Percentiles rank a stretch among this genome's conserved stretches.
These are phyloP conservation scores for Drosophila kepulauana DNA, from an alignment of 1,140 invertebrate genomes.

Conservation along the genomic window DNA sequence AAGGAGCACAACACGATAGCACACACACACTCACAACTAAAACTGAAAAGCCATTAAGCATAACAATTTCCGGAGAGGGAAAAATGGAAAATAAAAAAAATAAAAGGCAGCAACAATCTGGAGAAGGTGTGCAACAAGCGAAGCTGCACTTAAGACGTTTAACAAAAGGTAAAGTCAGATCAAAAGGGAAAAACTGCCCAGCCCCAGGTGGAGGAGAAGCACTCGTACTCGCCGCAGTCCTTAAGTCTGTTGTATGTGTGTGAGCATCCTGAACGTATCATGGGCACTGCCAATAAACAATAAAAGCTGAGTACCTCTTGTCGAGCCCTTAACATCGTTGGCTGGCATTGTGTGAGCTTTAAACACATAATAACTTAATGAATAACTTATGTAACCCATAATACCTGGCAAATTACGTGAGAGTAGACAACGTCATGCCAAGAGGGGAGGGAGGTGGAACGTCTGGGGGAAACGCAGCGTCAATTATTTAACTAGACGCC, in stretches of 20 bases:
- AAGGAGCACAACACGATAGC: constrained; percentile 1
- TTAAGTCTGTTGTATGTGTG: constrained; percentile 1
- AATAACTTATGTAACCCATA: constrained; percentile 61
- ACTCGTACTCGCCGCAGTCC: not conserved
- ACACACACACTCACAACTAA: constrained; percentile 4
- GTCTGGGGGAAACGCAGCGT: constrained; percentile 17
- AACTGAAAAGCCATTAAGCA: constrained; percentile 66
- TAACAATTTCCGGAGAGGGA: constrained; percentile 68
- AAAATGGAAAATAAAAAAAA: constrained; percentile 42
- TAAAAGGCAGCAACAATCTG: constrained; percentile 27
- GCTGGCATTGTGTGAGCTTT: constrained; percentile 59
- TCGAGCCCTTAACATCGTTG: constrained; percentile 23
- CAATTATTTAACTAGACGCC: constrained; percentile 73
- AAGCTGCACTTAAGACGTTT: constrained; percentile 70
- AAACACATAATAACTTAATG: constrained; percentile 78
- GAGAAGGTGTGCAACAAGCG: constrained; percentile 60
- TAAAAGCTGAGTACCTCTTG: constrained; percentile 57
- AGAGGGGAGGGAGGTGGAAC: not conserved
- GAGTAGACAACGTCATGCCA: not conserved
- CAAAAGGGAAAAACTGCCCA: constrained; percentile 16
- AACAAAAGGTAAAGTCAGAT: constrained; percentile 59
- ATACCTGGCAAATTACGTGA: constrained; percentile 53
- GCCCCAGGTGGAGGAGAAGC: not conserved
- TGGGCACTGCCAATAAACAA: constrained; percentile 58
- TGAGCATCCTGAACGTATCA: constrained; percentile 25